Evolutionary conservation across 2,113 vertebrate species (phyloP).

Genomic region (Vicugna pacos): DNA sequence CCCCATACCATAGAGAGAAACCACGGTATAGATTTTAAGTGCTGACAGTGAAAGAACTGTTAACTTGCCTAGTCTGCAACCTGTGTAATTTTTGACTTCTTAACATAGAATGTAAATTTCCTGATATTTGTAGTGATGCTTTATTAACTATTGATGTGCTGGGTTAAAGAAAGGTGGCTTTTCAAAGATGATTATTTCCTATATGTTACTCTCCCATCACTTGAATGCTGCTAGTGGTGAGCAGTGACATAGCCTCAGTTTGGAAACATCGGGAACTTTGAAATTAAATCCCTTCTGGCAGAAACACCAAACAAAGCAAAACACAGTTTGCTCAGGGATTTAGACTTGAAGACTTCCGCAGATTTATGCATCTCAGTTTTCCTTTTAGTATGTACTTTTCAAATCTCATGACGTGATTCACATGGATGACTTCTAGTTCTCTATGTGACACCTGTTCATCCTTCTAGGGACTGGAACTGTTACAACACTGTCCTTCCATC

Average conservation of each 20-base stretch:
- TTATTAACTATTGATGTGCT: conserved; percentile 71
- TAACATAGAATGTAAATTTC: conserved; percentile 64
- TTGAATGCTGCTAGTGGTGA: background rate
- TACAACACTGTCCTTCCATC: background rate
- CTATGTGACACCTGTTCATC: background rate
- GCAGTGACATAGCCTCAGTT: background rate
- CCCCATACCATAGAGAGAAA: conserved; percentile 72
- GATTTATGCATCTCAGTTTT: background rate
- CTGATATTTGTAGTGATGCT: conserved; percentile 41
- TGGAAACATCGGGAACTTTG: background rate
- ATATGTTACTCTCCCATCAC: background rate
- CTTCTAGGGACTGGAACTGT: background rate
- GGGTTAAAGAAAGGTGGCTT: background rate
- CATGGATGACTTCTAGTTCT: background rate
- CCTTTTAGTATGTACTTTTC: background rate
- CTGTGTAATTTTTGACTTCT: conserved; percentile 72
- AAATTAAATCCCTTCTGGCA: conserved; percentile 37
- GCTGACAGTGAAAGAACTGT: conserved; percentile 79
- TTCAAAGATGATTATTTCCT: background rate
- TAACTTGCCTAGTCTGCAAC: conserved; percentile 80
- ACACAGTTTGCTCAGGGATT: background rate
- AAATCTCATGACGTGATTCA: background rate
- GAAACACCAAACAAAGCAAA: conserved; percentile 50
- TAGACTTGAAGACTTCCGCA: background rate
- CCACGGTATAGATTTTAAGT: conserved; percentile 72